Evolutionary conservation across 2,888 invertebrate species (phyloP).

Genomic region (Globia sparganii): DNA sequence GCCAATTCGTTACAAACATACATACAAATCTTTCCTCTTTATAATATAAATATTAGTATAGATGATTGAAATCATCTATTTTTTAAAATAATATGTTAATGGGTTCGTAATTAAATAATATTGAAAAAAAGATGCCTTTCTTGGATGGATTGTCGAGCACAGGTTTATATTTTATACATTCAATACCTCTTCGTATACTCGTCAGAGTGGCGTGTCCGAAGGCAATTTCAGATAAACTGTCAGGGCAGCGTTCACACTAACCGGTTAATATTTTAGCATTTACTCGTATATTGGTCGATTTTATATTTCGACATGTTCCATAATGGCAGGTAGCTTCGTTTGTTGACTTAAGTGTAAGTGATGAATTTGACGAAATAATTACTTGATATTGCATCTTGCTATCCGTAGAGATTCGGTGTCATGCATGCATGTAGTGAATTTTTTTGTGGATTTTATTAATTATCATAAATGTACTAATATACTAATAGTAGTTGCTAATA

Average conservation of each 20-base stretch:
- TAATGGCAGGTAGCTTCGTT: slow-evolving; percentile 27
- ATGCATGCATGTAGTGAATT: not conserved
- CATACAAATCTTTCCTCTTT: too few species aligned
- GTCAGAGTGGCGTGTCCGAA: slow-evolving; percentile 52
- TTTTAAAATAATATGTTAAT: not conserved
- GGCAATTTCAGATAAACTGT: slow-evolving; percentile 52
- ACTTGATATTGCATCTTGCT: not conserved
- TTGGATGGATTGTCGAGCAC: not conserved
- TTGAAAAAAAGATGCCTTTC: not conserved
- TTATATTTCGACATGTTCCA: slow-evolving; percentile 43
- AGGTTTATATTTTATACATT: slow-evolving; percentile 21
- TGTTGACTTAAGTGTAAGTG: slow-evolving; percentile 20
- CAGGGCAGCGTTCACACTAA: slow-evolving; percentile 62
- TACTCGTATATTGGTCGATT: slow-evolving; percentile 46
- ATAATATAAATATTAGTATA: too few species aligned
- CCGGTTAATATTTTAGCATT: slow-evolving; percentile 62
- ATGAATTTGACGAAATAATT: slow-evolving; percentile 7
- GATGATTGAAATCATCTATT: too few species aligned
- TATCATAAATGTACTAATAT: not conserved
- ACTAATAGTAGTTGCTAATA: not conserved
- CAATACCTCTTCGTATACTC: slow-evolving; percentile 21
- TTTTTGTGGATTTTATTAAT: slow-evolving; percentile 21
- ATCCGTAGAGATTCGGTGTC: not conserved
- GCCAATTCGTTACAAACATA: too few species aligned
- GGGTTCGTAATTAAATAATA: not conserved